Evolutionary conservation across 2,888 invertebrate genomes (phyloP).

Genomic region (Drosophila flavopinicola): DNA sequence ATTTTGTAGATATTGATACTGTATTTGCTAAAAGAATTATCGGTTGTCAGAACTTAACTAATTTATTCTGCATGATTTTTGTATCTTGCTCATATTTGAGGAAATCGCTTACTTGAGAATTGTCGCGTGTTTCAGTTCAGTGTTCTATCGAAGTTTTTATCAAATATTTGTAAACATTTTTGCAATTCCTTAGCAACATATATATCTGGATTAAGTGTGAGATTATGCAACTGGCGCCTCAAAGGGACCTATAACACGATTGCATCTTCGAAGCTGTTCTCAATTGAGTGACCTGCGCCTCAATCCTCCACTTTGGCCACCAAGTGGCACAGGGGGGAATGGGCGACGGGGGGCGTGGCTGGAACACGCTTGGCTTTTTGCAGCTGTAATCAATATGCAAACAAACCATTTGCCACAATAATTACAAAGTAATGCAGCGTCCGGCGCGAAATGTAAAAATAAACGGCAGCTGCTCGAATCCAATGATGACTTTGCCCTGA

Average conservation of each 20-base stretch:
- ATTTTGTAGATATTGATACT: too few species aligned
- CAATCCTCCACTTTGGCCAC: neutral
- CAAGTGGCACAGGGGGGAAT: neutral
- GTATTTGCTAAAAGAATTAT: too few species aligned
- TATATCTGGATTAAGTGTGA: too few species aligned
- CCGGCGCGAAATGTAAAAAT: conserved; percentile 69
- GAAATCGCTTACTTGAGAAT: too few species aligned
- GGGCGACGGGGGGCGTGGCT: conserved; percentile 1
- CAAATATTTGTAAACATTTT: too few species aligned
- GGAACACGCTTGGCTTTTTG: conserved; percentile 62
- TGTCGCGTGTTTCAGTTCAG: too few species aligned
- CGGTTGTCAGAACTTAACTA: too few species aligned
- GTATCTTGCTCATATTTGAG: too few species aligned
- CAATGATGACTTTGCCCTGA: conserved; percentile 52
- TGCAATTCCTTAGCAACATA: too few species aligned
- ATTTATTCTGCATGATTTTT: too few species aligned
- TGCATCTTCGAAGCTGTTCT: conserved; percentile 22
- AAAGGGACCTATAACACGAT: conserved; percentile 27
- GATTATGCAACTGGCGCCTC: too few species aligned
- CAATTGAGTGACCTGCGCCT: conserved; percentile 17
- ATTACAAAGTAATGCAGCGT: conserved; percentile 78
- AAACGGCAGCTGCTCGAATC: conserved; percentile 66
- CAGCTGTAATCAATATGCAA: conserved; percentile 81
- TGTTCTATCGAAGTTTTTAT: too few species aligned
- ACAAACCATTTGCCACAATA: conserved; percentile 81